Evolutionary conservation across 2,797 vertebrate species (phyloP), one percentile per base, ranked within the genome.

Genomic region (Holocentrus rufus): DNA sequence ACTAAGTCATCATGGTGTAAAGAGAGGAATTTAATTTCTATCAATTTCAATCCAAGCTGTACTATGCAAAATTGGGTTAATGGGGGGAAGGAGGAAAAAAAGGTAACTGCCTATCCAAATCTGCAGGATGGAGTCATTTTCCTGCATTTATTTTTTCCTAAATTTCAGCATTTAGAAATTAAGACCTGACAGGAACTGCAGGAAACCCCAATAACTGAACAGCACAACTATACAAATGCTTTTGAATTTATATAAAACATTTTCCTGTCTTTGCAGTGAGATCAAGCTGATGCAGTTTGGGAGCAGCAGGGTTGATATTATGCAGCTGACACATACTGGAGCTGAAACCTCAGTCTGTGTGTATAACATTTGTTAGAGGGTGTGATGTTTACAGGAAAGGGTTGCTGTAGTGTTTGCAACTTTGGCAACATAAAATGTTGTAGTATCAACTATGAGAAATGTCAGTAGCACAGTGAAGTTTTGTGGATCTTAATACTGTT

Each of bases 1-100:
- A 94, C 93, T 92, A 94, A 87, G 86, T 91, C 86, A 91, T 93
- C 87, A 82, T 89, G 82, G 80, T 87, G 80, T 79, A 81, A 77
- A 85, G 59, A 47, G 10, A 23, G 50, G 72, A 71, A 69, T 79
- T 80, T 49, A 71, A 76, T 69, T 82, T 60, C 56, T 69, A 77
- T 86, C 55, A 58, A 69, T 83, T 68, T 72, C 17, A 67, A 82
- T 81, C 69, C 55, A 57, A 46, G 14, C 65, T 59, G 50, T 61
- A 72, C 52, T 71, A 58, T 76, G 46, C 72, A 78, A 78, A 86
- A 87, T 62, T 72, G 58, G 67, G 65, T 84, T 83, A 71, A 67
- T 18, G 25, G 13, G 14, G 61, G 1, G 25, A 42, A 14, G 36
- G 20, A 55, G 44, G 15, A 5, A 46, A 44, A 20, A 46, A 47